A percentile compares a stretch with the other conserved stretches of the same genome.
These are phyloP conservation scores for Globodera ellingtonae DNA, from an alignment of 1,140 invertebrate genomes.

Conservation along the genomic window DNA sequence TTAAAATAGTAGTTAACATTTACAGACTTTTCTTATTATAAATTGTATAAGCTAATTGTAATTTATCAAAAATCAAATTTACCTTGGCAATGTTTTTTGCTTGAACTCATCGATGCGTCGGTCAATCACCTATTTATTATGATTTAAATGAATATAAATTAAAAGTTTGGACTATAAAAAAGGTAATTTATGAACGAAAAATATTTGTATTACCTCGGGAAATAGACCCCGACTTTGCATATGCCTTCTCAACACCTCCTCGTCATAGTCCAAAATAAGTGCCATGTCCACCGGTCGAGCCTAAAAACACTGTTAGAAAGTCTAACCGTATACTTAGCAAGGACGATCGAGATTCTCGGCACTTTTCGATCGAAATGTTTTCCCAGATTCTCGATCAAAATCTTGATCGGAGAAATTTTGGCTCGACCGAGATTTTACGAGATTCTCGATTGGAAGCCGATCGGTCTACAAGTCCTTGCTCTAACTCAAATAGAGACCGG, in stretches of 20 bases:
- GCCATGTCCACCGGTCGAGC: conserved; percentile 64
- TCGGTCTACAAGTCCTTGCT: too few species aligned
- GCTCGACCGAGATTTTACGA: too few species aligned
- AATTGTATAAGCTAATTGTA: neutral
- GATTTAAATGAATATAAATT: neutral
- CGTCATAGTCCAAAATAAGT: conserved; percentile 63
- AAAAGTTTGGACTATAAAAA: neutral
- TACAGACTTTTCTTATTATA: conserved; percentile 52
- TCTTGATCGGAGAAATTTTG: too few species aligned
- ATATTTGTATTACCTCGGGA: conserved; percentile 21
- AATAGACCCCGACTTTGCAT: conserved; percentile 55
- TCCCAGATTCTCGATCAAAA: too few species aligned
- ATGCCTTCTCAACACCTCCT: conserved; percentile 58
- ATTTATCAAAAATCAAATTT: neutral
- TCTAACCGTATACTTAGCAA: too few species aligned
- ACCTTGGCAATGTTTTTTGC: conserved; percentile 52
- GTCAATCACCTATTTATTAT: conserved; percentile 52
- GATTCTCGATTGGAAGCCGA: too few species aligned
- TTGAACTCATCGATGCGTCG: conserved; percentile 63
- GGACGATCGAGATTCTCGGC: too few species aligned
- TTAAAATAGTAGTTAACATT: too few species aligned
- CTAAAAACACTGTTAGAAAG: conserved; percentile 33
- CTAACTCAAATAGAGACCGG: too few species aligned
- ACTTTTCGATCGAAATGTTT: too few species aligned
- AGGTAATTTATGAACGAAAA: neutral